phyloP scores from a whole-genome alignment of 30 jellyfish, hydroid and myxozoan species.

The Chrysaora quinquecirrha region DNA sequence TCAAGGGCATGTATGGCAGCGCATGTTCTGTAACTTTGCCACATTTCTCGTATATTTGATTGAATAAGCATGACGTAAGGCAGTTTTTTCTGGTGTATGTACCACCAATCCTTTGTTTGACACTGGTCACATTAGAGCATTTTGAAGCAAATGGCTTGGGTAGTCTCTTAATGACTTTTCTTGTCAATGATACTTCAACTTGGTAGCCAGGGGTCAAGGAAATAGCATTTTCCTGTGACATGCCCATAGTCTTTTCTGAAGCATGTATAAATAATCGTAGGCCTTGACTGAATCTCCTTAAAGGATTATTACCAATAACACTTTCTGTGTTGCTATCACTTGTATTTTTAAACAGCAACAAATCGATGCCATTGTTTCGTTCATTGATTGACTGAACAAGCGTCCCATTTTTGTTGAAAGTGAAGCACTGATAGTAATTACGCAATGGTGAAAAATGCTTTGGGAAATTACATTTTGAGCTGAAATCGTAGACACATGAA shows the following conservation, averaged over 20 bases:
- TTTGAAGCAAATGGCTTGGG: not conserved
- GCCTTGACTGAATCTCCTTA: not conserved
- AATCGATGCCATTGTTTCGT: not conserved
- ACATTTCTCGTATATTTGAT: not conserved
- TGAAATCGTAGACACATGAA: not conserved
- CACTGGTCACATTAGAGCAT: not conserved
- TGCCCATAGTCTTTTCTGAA: not conserved
- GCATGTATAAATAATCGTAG: not conserved
- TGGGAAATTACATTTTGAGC: not conserved
- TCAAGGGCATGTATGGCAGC: not conserved
- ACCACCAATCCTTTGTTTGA: not conserved
- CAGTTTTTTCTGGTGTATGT: not conserved
- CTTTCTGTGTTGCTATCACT: not conserved
- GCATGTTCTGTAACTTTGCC: not conserved
- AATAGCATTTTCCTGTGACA: not conserved
- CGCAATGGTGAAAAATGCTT: not conserved
- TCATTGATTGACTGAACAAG: not conserved
- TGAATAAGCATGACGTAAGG: not conserved
- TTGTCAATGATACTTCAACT: not conserved
- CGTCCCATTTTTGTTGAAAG: not conserved
- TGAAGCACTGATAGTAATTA: not conserved
- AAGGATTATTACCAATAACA: not conserved
- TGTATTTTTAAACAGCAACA: not conserved
- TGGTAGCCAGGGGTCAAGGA: not conserved
- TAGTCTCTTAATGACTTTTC: not conserved